phyloP scores from a whole-genome alignment of 1,140 invertebrate genomes.

The Bradysia coprophila region DNA sequence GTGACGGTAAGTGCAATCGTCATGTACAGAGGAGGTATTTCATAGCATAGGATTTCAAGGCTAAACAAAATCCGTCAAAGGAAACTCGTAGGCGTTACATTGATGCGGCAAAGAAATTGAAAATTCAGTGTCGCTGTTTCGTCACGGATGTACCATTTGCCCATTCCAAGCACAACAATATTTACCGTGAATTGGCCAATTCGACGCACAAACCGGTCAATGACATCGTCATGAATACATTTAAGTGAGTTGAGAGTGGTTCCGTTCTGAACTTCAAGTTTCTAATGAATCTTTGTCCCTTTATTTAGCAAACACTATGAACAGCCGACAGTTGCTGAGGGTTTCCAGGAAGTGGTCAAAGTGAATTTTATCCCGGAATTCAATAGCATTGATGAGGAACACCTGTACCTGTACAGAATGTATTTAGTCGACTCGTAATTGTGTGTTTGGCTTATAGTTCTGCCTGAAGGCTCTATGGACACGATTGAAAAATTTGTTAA shows the following conservation, averaged over 20 bases:
- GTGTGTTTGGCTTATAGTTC: too few relatives aligned
- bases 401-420: constrained; percentile 64
- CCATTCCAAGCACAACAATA: constrained; percentile 78
- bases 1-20: too few relatives aligned
- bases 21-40: too few relatives aligned
- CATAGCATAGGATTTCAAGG: too few relatives aligned
- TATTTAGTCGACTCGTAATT: constrained; percentile 54
- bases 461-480: too few relatives aligned
- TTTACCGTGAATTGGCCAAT: constrained; percentile 62
- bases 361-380: constrained; percentile 73
- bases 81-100: constrained; percentile 59
- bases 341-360: constrained; percentile 61
- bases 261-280: background rate
- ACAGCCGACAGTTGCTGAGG: constrained; percentile 53
- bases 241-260: constrained; percentile 35
- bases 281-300: constrained; percentile 6
- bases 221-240: constrained; percentile 62
- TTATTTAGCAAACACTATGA: constrained; percentile 55
- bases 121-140: constrained; percentile 60
- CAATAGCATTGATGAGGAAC: constrained; percentile 38
- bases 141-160: constrained; percentile 46
- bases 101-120: constrained; percentile 39
- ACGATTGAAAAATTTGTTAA: too few relatives aligned
- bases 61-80: too few relatives aligned
- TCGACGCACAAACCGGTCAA: constrained; percentile 49